Evolutionary conservation across 2,888 invertebrate genomes (phyloP).

Genomic region (Hedychridium roseum): DNA sequence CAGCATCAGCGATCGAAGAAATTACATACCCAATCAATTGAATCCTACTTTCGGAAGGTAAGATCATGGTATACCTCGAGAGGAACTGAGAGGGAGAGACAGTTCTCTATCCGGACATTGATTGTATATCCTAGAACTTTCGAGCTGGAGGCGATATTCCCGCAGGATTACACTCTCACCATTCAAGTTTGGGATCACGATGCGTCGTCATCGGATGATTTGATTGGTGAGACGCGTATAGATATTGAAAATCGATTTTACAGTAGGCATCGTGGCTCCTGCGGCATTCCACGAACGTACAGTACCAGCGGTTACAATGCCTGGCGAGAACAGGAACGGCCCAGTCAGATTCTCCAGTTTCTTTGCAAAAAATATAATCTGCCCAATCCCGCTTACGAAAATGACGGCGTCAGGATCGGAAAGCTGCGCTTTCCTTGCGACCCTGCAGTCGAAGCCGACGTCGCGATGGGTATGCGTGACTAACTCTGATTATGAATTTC

Average conservation of each 20-base stretch:
- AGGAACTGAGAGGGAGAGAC: too few relatives aligned
- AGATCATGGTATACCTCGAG: too few relatives aligned
- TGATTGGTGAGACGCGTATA: slow-evolving; percentile 85
- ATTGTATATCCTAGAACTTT: slow-evolving; percentile 75
- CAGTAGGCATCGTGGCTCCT: slow-evolving; percentile 78
- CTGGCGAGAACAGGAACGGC: slow-evolving; percentile 81
- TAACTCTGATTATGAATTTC: background rate
- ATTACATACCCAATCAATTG: slow-evolving; percentile 75
- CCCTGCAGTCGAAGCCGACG: slow-evolving; percentile 4
- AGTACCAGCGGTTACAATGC: slow-evolving; percentile 73
- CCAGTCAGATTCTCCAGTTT: slow-evolving; percentile 75
- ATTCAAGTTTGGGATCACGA: slow-evolving; percentile 83
- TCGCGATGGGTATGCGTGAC: background rate
- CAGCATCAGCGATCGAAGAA: slow-evolving; percentile 73
- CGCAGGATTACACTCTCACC: slow-evolving; percentile 77
- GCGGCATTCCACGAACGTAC: slow-evolving; percentile 79
- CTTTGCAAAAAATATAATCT: slow-evolving; percentile 76
- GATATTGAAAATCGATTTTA: slow-evolving; percentile 90
- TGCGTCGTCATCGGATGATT: slow-evolving; percentile 72
- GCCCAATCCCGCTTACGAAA: slow-evolving; percentile 67
- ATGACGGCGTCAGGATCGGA: slow-evolving; percentile 68
- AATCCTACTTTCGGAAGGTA: slow-evolving; percentile 87
- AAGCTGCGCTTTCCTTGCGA: slow-evolving; percentile 55
- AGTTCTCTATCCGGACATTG: too few relatives aligned
- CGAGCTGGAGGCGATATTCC: slow-evolving; percentile 77